phyloP scores from a whole-genome alignment of 1,140 invertebrate species.

The Triops longicaudatus region DNA sequence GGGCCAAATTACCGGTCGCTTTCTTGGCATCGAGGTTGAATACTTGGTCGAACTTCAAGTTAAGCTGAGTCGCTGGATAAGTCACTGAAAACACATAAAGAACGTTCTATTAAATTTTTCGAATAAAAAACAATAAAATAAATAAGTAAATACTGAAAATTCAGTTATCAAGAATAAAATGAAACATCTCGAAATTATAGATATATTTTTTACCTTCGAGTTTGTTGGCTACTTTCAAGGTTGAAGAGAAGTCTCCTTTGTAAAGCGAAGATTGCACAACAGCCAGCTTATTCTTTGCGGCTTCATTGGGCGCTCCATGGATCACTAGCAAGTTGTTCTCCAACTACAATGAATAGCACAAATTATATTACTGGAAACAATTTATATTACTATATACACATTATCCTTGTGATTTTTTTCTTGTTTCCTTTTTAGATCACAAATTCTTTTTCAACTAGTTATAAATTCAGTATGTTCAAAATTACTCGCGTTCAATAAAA shows the following conservation, averaged over 20 bases:
- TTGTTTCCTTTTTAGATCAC: too few species aligned
- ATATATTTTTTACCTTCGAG: constrained; percentile 24
- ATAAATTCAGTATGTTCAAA: too few species aligned
- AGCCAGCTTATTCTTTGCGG: constrained; percentile 46
- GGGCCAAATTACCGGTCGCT: not conserved
- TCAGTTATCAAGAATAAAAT: too few species aligned
- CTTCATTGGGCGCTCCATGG: constrained; percentile 52
- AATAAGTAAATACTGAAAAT: too few species aligned
- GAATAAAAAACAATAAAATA: too few species aligned
- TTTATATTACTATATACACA: not conserved
- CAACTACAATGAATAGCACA: constrained; percentile 33
- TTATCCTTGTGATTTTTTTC: too few species aligned
- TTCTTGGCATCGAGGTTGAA: constrained; percentile 24
- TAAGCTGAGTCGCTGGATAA: constrained; percentile 22
- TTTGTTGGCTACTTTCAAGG: constrained; percentile 29
- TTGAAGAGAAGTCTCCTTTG: constrained; percentile 33
- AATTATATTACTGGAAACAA: too few species aligned
- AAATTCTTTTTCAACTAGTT: too few species aligned
- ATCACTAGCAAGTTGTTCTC: constrained; percentile 48
- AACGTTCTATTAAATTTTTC: too few species aligned
- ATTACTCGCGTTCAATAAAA: too few species aligned
- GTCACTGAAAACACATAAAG: constrained; percentile 20
- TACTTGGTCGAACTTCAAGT: constrained; percentile 24
- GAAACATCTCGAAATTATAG: not conserved
- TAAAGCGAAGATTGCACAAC: constrained; percentile 42